phyloP scores from a whole-genome alignment of 2,797 vertebrate species.

The Ispidina picta region DNA sequence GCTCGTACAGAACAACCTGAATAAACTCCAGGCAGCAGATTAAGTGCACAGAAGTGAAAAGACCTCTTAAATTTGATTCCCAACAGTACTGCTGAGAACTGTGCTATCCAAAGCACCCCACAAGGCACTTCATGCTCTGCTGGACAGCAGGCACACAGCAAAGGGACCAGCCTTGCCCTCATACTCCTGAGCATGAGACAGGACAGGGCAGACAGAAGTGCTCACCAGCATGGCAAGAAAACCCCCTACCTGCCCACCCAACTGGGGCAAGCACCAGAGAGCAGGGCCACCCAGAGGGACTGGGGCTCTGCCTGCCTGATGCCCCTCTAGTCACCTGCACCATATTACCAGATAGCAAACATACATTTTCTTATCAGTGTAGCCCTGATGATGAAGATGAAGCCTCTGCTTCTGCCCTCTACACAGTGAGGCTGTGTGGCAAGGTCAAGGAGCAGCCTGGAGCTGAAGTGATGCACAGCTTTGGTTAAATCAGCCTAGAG shows the following conservation, averaged over 20 bases:
- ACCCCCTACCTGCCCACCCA: not conserved
- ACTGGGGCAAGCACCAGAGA: not conserved
- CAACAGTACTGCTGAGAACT: not conserved
- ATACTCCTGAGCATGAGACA: rapidly evolving
- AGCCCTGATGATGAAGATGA: not conserved
- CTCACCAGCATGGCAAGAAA: not conserved
- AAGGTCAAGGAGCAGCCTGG: not conserved
- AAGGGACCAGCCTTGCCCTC: not conserved
- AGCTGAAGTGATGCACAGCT: not conserved
- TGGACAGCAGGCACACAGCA: not conserved
- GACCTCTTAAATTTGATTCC: not conserved
- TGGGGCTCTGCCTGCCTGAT: not conserved
- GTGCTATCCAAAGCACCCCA: not conserved
- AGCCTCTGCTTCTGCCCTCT: not conserved
- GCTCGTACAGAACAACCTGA: rapidly evolving
- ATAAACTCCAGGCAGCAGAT: not conserved
- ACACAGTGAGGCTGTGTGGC: not conserved
- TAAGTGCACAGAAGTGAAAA: not conserved
- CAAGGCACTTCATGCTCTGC: not conserved
- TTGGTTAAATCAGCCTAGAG: not conserved
- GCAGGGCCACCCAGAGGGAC: rapidly evolving
- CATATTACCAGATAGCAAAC: not conserved
- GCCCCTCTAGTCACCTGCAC: not conserved
- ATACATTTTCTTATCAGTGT: not conserved
- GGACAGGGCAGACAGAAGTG: not conserved